phyloP scores from a whole-genome alignment of 2,113 vertebrate species.

The Hemichromis elongatus region DNA sequence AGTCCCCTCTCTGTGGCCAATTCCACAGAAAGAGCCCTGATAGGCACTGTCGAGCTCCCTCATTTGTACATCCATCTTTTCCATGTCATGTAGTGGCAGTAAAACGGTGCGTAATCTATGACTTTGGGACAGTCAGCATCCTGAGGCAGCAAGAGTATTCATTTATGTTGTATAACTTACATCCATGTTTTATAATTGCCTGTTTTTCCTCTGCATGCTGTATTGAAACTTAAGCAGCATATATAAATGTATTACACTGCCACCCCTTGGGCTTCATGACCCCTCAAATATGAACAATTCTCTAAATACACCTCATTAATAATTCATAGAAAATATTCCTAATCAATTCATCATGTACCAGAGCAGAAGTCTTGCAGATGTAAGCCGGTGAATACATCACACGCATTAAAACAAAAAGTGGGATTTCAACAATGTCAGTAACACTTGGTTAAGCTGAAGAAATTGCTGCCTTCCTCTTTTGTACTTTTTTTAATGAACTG shows the following conservation, averaged over 20 bases:
- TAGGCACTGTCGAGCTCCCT: slow-evolving; percentile 21
- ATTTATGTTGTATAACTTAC: background rate
- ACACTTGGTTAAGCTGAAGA: background rate
- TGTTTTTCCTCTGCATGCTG: background rate
- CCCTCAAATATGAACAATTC: slow-evolving; percentile 16
- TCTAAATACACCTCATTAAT: slow-evolving; percentile 35
- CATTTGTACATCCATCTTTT: slow-evolving; percentile 20
- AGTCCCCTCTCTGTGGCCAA: slow-evolving; percentile 28
- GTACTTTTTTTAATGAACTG: slow-evolving; percentile 49
- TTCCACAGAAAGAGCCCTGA: slow-evolving; percentile 25
- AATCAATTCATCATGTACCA: slow-evolving; percentile 28
- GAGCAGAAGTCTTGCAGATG: slow-evolving; percentile 10
- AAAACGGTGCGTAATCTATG: slow-evolving; percentile 16
- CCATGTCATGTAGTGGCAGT: background rate
- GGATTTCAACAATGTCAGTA: background rate
- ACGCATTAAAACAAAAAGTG: slow-evolving; percentile 20
- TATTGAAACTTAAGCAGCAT: background rate
- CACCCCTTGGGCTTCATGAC: slow-evolving; percentile 8
- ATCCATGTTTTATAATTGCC: background rate
- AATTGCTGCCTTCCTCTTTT: slow-evolving; percentile 11
- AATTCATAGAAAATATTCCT: slow-evolving; percentile 44
- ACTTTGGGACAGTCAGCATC: slow-evolving; percentile 10
- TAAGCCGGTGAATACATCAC: background rate
- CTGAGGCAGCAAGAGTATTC: background rate
- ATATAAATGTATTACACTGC: slow-evolving; percentile 16